Percentiles rank a stretch among this genome's conserved stretches.
Evolutionary conservation across 2,113 vertebrate genomes (phyloP).

Genomic region (Natator depressus): DNA sequence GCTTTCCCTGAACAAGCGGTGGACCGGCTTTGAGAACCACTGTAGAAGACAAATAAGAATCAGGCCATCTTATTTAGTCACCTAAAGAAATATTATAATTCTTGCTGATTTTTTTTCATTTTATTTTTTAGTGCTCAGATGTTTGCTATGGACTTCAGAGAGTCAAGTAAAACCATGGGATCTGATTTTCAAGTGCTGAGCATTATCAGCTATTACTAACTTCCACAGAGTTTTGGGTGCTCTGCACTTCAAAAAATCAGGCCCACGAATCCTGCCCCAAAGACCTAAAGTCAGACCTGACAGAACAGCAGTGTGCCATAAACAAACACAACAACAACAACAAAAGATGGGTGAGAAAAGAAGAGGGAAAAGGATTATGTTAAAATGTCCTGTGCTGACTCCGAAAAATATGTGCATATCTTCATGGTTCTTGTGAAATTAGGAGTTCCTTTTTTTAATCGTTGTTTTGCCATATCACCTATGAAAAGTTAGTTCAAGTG

Average conservation of each 20-base stretch:
- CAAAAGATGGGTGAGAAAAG: neutral
- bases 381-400: rapidly evolving
- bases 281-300: neutral
- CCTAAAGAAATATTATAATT: neutral
- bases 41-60: neutral
- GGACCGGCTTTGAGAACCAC: too few species aligned
- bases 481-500: neutral
- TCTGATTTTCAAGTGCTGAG: neutral
- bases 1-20: too few species aligned
- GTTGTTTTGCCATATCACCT: neutral
- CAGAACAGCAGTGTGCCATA: neutral
- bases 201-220: neutral
- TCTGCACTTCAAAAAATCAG: neutral
- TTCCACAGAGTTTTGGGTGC: neutral
- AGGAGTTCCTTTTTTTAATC: neutral
- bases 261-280: neutral
- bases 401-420: neutral
- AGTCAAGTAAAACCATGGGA: neutral
- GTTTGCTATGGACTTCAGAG: neutral
- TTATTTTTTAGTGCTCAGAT: neutral
- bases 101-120: neutral
- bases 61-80: neutral
- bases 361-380: neutral
- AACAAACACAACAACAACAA: neutral
- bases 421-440: neutral